Base-by-base conservation (phyloP, 2,797 vertebrate species). In the Protosalanx chinensis region DNA sequence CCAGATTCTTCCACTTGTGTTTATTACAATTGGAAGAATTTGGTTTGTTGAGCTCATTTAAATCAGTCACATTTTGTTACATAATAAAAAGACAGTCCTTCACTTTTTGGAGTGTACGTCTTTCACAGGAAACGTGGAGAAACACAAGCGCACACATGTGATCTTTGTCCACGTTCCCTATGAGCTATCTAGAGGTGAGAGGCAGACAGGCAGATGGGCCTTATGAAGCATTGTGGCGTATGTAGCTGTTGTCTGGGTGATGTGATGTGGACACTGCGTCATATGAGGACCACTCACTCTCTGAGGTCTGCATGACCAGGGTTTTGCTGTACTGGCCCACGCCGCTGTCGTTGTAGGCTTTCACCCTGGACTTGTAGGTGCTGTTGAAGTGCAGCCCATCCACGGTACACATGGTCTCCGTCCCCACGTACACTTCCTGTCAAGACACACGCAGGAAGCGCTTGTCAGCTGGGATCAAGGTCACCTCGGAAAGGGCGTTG, bases 271-370 rank as follows among this genome's bases (percentile, higher is more conserved):
- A 13, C 41, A 13, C 51, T 16, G 18, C 2, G 51, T n/a, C 64
- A 53, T 20, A 32, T 13, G 68, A 23, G 15, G 18, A 62, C 0
- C 29, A 88, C 93, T 90, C 95, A 99, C 98, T 95, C 91, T 99
- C 96, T 0, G 97, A 96, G 8, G 97, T 99, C 88, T 98, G 96
- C 73, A 99, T 96, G 71, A 99, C 88, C 84, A 99, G 88, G 0
- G 95, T 98, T 94, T 99, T 99, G 95, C 98, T 99, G 93, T 98
- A 98, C 15, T 94, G 96, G 81, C 98, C 97, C 76, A 98, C 95
- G 60, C 98, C 98, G 0, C 95, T 94, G 85, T 92, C 93, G 82
- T 99, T 99, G 83, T 97, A 99, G 80, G 98, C 98, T 86, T 99
- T 99, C 79, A 99, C 95, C 0, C 98, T 94, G 13, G 96, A 94